Evolutionary conservation across 2,888 invertebrate species (phyloP).

Genomic region (Agrotis exclamationis): DNA sequence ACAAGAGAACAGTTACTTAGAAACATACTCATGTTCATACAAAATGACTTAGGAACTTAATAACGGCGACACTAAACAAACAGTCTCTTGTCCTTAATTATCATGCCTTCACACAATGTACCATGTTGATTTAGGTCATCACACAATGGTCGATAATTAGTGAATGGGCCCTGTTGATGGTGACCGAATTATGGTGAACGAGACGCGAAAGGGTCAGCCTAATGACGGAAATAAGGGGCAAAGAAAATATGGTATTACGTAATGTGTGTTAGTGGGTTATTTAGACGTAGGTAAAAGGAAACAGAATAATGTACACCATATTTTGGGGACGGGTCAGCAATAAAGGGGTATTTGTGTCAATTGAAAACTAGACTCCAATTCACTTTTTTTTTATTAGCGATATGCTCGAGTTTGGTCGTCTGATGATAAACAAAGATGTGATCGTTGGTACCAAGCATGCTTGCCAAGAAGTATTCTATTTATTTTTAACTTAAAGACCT

Average conservation of each 20-base stretch:
- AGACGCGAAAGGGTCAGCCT: neutral
- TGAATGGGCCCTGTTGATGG: conserved; percentile 39
- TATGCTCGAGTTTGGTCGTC: neutral
- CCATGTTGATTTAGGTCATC: conserved; percentile 57
- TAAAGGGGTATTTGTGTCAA: neutral
- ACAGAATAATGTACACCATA: neutral
- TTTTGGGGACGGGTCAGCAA: neutral
- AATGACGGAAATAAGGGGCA: conserved; percentile 3
- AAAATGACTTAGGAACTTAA: conserved; percentile 51
- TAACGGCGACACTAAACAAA: conserved; percentile 36
- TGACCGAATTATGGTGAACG: conserved; percentile 16
- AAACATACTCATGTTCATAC: neutral
- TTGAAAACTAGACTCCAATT: neutral
- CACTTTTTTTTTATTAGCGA: too few species aligned
- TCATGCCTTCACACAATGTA: conserved; percentile 41
- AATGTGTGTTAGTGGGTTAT: conserved; percentile 3
- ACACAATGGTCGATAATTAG: conserved; percentile 41
- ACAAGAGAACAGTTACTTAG: neutral
- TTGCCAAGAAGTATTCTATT: too few species aligned
- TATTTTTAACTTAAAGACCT: too few species aligned
- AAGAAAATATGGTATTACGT: neutral
- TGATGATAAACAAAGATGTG: too few species aligned
- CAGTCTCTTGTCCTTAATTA: conserved; percentile 40
- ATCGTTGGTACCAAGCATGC: too few species aligned
- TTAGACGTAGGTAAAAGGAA: neutral